Base-by-base conservation (phyloP, 2,797 vertebrate species). In the Sciurus vulgaris region DNA sequence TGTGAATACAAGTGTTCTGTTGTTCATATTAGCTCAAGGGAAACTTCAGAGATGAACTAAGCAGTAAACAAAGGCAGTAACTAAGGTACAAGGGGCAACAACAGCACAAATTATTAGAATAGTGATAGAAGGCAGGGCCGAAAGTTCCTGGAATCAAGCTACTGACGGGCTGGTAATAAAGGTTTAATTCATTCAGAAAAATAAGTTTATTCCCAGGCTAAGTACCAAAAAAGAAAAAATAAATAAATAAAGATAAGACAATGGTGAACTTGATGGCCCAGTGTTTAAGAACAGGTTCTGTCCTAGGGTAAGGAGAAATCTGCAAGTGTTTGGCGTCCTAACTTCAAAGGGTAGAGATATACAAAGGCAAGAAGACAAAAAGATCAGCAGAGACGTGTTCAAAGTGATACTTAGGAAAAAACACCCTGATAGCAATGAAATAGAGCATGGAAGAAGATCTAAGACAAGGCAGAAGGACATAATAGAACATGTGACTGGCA, bases 131-230 rank as follows among this genome's bases (percentile, higher is more conserved):
- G 15, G n/a, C 82, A 91, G 33, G 69, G 89, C 69, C 86, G 91
- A 89, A 95, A 96, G 94, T 92, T 96, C 56, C 88, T 95, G 51
- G 69, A 94, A 88, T 91, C 65, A 79, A 88, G 82, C 86, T 85
- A 95, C 3, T 77, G 49, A 96, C 95, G 33, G n/a, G n/a, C 85
- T 49, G 65, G 20, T 49, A 86, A 95, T 88, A 95, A 96, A 95
- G 69, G 26, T 67, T 89, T 78, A 65, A 85, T 92, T 96, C 83
- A 96, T 86, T 88, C 72, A 89, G 90, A 1, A 89, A 90, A 92
- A 94, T 30, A 82, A 84, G 26, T 65, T 65, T 83, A 85, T 87
- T 73, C 63, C 67, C 86, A 17, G 35, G 79, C 73, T 79, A 72
- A 94, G n/a, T 77, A 74, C 41, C 59, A 94, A 33, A 93, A 70